Conservation (phyloP, 2,113 vertebrate species). For the Phoxinus phoxinus region DNA sequence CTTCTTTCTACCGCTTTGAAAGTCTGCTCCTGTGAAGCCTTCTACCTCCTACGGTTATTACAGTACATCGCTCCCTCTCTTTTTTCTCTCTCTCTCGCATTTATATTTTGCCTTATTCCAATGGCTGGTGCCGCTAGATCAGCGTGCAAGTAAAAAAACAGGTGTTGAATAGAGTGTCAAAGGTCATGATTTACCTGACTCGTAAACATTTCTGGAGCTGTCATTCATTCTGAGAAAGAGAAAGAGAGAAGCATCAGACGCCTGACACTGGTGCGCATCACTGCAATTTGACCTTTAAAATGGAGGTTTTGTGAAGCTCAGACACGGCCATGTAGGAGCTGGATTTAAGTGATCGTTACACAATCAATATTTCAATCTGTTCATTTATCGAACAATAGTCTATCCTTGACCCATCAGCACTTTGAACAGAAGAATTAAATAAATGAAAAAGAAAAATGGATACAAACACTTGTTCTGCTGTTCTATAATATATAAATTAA, state of each 20-base stretch:
- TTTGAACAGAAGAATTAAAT: not conserved
- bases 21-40: slow-evolving; percentile 7
- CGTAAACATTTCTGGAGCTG: not conserved
- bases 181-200: slow-evolving; percentile 2
- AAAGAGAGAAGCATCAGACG: not conserved
- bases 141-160: not conserved
- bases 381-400: not conserved
- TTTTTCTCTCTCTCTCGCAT: not conserved
- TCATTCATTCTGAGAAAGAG: slow-evolving; percentile 15
- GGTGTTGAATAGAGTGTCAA: slow-evolving; percentile 17
- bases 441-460: not conserved
- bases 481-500: not conserved
- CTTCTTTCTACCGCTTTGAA: slow-evolving; percentile 31
- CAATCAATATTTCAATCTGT: slow-evolving; percentile 17
- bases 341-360: not conserved
- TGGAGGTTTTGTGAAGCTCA: not conserved
- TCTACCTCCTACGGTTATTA: slow-evolving; percentile 32
- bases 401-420: slow-evolving; percentile 1
- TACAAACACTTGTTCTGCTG: not conserved
- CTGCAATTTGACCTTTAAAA: slow-evolving; percentile 14
- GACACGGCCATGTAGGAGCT: not conserved
- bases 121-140: too few relatives aligned
- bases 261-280: not conserved
- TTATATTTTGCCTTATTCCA: slow-evolving; percentile 7
- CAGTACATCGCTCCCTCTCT: not conserved